A percentile compares a stretch with the other conserved stretches of the same genome.
Evolutionary conservation across 2,888 invertebrate genomes (phyloP).

Genomic region (Punctoribates punctum): DNA sequence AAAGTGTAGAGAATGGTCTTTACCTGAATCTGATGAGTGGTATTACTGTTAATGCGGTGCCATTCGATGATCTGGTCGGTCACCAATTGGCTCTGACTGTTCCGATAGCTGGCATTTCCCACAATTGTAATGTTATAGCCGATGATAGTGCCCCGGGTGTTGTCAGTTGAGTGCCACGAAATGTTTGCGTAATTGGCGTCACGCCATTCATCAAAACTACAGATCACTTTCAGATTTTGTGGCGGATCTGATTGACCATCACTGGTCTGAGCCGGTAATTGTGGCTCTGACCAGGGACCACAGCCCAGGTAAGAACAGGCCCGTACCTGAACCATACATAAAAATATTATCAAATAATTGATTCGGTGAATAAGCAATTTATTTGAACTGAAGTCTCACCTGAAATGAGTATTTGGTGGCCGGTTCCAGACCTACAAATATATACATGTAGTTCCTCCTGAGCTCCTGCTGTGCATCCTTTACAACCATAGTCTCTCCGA

Average conservation of each 20-base stretch:
- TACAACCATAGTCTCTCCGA: constrained; percentile 46
- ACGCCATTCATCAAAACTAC: constrained; percentile 50
- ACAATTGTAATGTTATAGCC: constrained; percentile 64
- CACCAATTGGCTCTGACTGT: constrained; percentile 45
- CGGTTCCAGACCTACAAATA: constrained; percentile 72
- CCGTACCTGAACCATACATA: constrained; percentile 51
- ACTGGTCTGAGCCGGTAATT: constrained; percentile 72
- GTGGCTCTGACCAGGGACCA: constrained; percentile 69
- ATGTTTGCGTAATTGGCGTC: constrained; percentile 60
- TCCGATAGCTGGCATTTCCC: constrained; percentile 46
- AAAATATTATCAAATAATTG: too few relatives aligned
- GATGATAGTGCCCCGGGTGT: constrained; percentile 72
- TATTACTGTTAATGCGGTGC: constrained; percentile 43
- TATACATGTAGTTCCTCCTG: constrained; percentile 58
- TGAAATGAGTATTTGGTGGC: constrained; percentile 75
- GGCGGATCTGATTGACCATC: constrained; percentile 60
- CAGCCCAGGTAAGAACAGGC: constrained; percentile 72
- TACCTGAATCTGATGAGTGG: constrained; percentile 12
- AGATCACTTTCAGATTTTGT: constrained; percentile 46
- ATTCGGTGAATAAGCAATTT: too few relatives aligned
- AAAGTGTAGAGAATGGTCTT: neutral
- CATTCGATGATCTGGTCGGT: constrained; percentile 46
- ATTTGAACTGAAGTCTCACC: constrained; percentile 76
- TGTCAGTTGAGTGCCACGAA: constrained; percentile 68
- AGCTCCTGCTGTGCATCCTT: constrained; percentile 31